A percentile compares a stretch with the other conserved stretches of the same genome.
Conservation (phyloP, 2,888 invertebrate genomes). For the Quadroppia sp. region DNA sequence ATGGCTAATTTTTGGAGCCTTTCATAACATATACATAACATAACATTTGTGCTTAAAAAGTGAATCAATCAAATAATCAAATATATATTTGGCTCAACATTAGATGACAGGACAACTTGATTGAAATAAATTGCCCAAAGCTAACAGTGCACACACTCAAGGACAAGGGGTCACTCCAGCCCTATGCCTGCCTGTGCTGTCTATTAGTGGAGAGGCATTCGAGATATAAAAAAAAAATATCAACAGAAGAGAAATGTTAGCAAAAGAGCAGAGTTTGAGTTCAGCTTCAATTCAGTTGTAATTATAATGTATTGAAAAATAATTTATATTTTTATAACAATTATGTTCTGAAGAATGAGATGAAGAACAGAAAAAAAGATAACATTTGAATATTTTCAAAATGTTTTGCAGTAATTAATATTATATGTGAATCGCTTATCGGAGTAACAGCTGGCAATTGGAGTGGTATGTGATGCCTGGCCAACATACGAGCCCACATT, state of each 20-base stretch:
- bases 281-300: not conserved
- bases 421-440: not conserved
- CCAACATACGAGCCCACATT: conserved; percentile 5
- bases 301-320: not conserved
- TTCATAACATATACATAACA: not conserved
- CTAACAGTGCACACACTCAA: not conserved
- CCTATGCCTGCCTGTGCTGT: not conserved
- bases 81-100: not conserved
- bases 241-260: not conserved
- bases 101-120: not conserved
- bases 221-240: not conserved
- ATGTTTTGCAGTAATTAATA: not conserved
- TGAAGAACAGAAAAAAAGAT: not conserved
- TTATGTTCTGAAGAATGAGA: not conserved
- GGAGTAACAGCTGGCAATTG: conserved; percentile 5
- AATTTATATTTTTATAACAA: not conserved
- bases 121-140: not conserved
- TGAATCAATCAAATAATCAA: not conserved
- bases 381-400: not conserved
- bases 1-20: not conserved
- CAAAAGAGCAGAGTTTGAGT: not conserved
- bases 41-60: not conserved
- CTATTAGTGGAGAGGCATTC: not conserved
- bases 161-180: conserved; percentile 1
- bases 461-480: not conserved